Percentiles rank a stretch among this genome's conserved stretches.
These are phyloP conservation scores for Latheticus oryzae DNA, from an alignment of 2,888 invertebrate species.

Conservation along the genomic window DNA sequence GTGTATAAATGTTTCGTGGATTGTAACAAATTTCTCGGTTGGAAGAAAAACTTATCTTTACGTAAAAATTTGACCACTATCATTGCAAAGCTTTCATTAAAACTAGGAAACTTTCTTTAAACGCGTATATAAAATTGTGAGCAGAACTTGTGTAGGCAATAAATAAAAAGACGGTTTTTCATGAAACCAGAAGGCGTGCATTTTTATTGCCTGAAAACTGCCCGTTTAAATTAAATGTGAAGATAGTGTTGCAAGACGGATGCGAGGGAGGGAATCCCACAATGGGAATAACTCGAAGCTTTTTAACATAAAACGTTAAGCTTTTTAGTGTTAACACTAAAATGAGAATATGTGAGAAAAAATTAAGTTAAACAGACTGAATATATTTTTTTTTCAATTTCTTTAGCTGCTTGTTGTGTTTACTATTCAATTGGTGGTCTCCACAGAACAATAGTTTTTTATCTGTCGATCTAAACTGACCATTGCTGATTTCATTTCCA, in stretches of 20 bases:
- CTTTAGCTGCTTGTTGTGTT: too few relatives aligned
- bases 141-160: constrained; percentile 54
- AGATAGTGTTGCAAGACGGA: constrained; percentile 63
- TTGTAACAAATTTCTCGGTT: constrained; percentile 65
- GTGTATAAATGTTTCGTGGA: constrained; percentile 64
- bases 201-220: constrained; percentile 68
- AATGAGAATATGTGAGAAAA: too few relatives aligned
- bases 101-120: constrained; percentile 1
- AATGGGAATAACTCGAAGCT: constrained; percentile 59
- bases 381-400: too few relatives aligned
- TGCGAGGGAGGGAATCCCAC: constrained; percentile 57
- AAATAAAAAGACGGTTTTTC: constrained; percentile 67
- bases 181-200: constrained; percentile 67
- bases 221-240: constrained; percentile 67
- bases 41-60: constrained; percentile 64
- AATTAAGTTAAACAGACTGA: too few relatives aligned
- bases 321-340: constrained; percentile 42
- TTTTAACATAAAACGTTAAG: constrained; percentile 56
- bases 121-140: constrained; percentile 47
- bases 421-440: constrained; percentile 42
- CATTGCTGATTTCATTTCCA: constrained; percentile 54
- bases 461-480: constrained; percentile 53
- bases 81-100: not conserved
- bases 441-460: constrained; percentile 55
- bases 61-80: constrained; percentile 44